Evolutionary conservation across 2,888 invertebrate species (phyloP).

Genomic region (Congeria kusceri): DNA sequence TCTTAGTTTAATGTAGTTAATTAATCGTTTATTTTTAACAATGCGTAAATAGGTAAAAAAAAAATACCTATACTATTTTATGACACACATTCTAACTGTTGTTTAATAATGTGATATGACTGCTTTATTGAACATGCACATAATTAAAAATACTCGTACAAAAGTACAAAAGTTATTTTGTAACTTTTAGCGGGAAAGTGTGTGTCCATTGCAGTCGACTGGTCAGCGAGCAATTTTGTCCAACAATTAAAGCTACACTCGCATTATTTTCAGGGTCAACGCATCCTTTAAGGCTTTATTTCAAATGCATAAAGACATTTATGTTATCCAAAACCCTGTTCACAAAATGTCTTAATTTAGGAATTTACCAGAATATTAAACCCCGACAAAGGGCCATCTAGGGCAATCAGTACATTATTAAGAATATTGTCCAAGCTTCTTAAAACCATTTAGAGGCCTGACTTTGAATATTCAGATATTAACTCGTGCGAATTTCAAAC

Average conservation of each 20-base stretch:
- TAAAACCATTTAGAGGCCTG: slow-evolving; percentile 43
- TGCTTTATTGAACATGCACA: no score
- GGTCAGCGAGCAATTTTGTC: neutral
- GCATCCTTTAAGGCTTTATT: neutral
- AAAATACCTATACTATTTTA: no score
- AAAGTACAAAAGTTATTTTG: no score
- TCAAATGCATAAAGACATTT: slow-evolving; percentile 9
- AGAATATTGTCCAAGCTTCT: slow-evolving; percentile 38
- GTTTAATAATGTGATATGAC: no score
- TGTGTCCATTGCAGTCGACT: no score
- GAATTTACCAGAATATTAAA: slow-evolving; percentile 47
- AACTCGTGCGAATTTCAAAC: slow-evolving; percentile 59
- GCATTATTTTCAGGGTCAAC: neutral
- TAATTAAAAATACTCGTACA: no score
- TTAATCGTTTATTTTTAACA: no score
- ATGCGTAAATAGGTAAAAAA: no score
- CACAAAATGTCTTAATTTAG: slow-evolving; percentile 28
- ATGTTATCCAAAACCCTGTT: slow-evolving; percentile 22
- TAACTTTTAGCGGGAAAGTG: no score
- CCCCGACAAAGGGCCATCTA: slow-evolving; percentile 28
- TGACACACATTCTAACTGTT: no score
- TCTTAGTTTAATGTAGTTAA: no score
- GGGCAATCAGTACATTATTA: slow-evolving; percentile 28
- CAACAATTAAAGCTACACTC: neutral
- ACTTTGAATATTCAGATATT: slow-evolving; percentile 60